These are phyloP conservation scores for Cephalopachus bancanus DNA, from an alignment of 2,797 vertebrate genomes.

Conservation along the genomic window DNA sequence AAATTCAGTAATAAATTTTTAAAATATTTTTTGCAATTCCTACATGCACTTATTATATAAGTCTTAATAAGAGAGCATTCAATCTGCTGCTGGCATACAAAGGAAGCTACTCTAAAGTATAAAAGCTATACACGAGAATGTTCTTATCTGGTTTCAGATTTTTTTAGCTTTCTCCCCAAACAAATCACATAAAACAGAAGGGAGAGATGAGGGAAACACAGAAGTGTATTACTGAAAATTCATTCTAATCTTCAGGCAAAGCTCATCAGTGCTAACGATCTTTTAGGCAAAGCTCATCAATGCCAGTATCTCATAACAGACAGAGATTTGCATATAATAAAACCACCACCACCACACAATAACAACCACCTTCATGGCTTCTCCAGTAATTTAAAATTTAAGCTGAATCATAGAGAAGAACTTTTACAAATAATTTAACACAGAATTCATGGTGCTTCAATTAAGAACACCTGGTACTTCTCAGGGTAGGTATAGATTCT, in stretches of 20 bases:
- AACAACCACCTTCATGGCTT: slow-evolving; percentile 78
- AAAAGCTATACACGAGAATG: slow-evolving; percentile 90
- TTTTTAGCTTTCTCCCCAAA: slow-evolving; percentile 86
- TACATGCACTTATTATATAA: slow-evolving; percentile 91
- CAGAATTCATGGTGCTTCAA: slow-evolving; percentile 73
- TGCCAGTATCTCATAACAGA: slow-evolving; percentile 78
- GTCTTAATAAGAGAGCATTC: slow-evolving; percentile 91
- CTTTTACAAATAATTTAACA: slow-evolving; percentile 75
- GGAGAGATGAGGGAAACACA: slow-evolving; percentile 78
- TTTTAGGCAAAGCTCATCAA: slow-evolving; percentile 72
- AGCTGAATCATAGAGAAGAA: slow-evolving; percentile 76
- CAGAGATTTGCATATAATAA: slow-evolving; percentile 80
- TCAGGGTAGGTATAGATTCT: slow-evolving; percentile 66
- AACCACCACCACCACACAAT: slow-evolving; percentile 41
- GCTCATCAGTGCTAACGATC: slow-evolving; percentile 50
- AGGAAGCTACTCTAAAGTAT: slow-evolving; percentile 89
- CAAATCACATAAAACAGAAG: slow-evolving; percentile 78
- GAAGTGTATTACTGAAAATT: slow-evolving; percentile 75
- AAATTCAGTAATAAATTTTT: slow-evolving; percentile 93
- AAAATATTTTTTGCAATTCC: slow-evolving; percentile 90
- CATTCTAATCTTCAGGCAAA: slow-evolving; percentile 77
- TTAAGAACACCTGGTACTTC: slow-evolving; percentile 64
- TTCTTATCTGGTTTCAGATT: slow-evolving; percentile 86
- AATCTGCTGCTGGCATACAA: slow-evolving; percentile 89
- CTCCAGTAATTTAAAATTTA: slow-evolving; percentile 73